These are phyloP conservation scores for Lacanobia wlatinum DNA, from an alignment of 2,888 invertebrate species.

Conservation along the genomic window DNA sequence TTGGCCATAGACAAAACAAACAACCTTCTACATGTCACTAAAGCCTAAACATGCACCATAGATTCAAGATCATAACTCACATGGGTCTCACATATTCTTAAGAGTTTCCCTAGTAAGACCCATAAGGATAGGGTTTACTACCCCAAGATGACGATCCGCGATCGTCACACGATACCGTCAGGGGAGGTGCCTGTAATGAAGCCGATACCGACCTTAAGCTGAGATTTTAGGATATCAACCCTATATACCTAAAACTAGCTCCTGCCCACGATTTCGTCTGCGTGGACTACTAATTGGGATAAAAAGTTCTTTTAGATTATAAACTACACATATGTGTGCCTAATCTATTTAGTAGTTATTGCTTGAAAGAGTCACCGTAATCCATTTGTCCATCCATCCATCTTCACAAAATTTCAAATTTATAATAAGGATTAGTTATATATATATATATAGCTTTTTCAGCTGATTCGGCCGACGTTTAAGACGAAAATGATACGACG, in stretches of 20 bases:
- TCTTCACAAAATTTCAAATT: no score
- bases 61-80: conserved; percentile 6
- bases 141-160: conserved; percentile 69
- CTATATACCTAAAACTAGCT: conserved; percentile 1
- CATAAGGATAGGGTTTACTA: conserved; percentile 68
- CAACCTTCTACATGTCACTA: neutral
- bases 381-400: no score
- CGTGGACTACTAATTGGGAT: no score
- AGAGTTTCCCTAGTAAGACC: conserved; percentile 30
- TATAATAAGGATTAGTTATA: no score
- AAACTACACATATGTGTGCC: no score
- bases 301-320: no score
- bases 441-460: no score
- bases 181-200: conserved; percentile 78
- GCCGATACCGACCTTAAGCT: conserved; percentile 64
- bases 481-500: neutral
- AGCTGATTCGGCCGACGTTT: neutral
- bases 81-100: neutral
- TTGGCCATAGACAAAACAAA: neutral
- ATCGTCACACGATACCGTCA: conserved; percentile 78
- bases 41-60: neutral
- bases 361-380: no score
- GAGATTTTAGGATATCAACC: conserved; percentile 35
- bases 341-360: no score
- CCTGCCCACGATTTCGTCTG: no score